Evolutionary conservation across 2,888 invertebrate genomes (phyloP).

Genomic region (Himalopsyche kuldschensis): DNA sequence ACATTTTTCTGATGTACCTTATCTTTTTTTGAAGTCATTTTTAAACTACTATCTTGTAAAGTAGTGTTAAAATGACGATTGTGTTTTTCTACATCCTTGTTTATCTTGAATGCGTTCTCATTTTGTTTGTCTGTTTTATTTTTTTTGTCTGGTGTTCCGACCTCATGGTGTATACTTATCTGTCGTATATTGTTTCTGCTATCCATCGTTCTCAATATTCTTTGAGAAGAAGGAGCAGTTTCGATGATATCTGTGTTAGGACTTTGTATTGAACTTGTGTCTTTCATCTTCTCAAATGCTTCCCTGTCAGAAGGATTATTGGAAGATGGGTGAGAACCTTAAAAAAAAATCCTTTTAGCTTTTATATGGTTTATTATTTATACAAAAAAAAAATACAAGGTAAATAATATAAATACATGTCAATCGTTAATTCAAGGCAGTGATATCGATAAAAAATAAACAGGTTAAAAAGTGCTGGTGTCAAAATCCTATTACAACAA

Average conservation of each 20-base stretch:
- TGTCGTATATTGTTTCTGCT: conserved; percentile 38
- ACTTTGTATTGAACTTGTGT: neutral
- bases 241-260: neutral
- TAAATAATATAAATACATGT: conserved; percentile 5
- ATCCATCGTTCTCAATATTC: conserved; percentile 38
- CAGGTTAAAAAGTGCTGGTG: conserved; percentile 25
- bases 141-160: conserved; percentile 1
- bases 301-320: conserved; percentile 39
- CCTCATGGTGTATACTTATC: conserved; percentile 32
- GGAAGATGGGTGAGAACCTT: conserved; percentile 40
- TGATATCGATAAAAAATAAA: neutral
- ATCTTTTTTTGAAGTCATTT: conserved; percentile 1
- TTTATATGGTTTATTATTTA: conserved; percentile 19
- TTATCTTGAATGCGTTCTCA: conserved; percentile 1
- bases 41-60: neutral
- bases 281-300: conserved; percentile 35
- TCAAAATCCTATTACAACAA: conserved; percentile 24
- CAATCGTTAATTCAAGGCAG: conserved; percentile 14
- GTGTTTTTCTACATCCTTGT: conserved; percentile 15
- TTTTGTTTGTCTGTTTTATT: conserved; percentile 17
- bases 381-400: conserved; percentile 14
- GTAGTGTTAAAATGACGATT: neutral
- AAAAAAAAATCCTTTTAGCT: conserved; percentile 36
- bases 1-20: conserved; percentile 4
- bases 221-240: conserved; percentile 38